phyloP scores from a whole-genome alignment of 2,888 invertebrate species.

The Ochlodes sylvanus region DNA sequence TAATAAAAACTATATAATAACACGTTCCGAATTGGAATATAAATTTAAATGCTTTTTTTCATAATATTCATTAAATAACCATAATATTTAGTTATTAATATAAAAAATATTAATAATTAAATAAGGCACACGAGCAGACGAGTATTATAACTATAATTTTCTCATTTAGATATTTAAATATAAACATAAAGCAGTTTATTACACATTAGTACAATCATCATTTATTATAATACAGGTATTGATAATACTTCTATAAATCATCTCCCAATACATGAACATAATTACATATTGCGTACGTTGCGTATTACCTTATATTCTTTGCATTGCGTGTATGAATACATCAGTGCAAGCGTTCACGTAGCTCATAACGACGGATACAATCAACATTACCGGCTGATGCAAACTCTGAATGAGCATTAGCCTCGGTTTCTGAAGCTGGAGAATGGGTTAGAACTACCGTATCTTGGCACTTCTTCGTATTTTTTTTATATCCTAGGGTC shows the following conservation, averaged over 20 bases:
- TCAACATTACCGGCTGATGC: slow-evolving; percentile 70
- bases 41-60: no score
- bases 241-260: slow-evolving; percentile 34
- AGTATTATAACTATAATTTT: no score
- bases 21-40: no score
- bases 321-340: slow-evolving; percentile 62
- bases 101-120: no score
- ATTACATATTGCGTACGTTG: slow-evolving; percentile 36
- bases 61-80: no score
- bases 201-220: slow-evolving; percentile 19
- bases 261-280: slow-evolving; percentile 34
- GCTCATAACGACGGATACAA: slow-evolving; percentile 68
- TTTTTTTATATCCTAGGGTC: background rate
- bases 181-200: slow-evolving; percentile 8
- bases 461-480: slow-evolving; percentile 47
- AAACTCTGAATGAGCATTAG: slow-evolving; percentile 71
- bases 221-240: slow-evolving; percentile 24
- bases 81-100: no score
- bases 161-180: no score
- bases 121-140: no score
- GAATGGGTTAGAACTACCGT: slow-evolving; percentile 52
- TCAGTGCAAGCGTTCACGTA: slow-evolving; percentile 58
- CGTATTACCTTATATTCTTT: slow-evolving; percentile 37
- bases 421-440: slow-evolving; percentile 59
- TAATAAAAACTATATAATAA: no score